These are phyloP conservation scores for Linurgus olivaceus DNA, from an alignment of 2,797 vertebrate species.

Conservation along the genomic window DNA sequence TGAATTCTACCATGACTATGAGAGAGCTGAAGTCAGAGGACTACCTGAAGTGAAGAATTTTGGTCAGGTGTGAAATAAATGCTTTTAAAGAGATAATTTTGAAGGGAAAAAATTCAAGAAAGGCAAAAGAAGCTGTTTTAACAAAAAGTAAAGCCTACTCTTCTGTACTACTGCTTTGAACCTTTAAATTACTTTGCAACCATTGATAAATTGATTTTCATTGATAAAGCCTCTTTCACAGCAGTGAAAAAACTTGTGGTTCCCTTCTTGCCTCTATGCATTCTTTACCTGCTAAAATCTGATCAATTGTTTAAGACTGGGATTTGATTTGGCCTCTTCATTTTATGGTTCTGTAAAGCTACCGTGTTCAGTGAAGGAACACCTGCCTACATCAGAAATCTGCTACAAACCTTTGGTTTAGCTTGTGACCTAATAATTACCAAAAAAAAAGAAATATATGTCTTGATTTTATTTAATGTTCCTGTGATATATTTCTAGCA, in stretches of 20 bases:
- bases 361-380: not conserved
- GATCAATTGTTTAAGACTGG: not conserved
- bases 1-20: not conserved
- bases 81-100: not conserved
- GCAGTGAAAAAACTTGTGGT: accelerated
- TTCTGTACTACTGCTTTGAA: not conserved
- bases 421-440: constrained; percentile 21
- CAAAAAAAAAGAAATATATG: not conserved
- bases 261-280: not conserved
- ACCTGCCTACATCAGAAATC: not conserved
- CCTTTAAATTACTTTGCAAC: not conserved
- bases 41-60: not conserved
- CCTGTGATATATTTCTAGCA: not conserved
- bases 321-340: not conserved
- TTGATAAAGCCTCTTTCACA: not conserved
- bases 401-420: accelerated
- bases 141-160: not conserved
- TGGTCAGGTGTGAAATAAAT: not conserved
- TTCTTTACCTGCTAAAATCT: not conserved
- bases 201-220: not conserved
- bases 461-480: not conserved
- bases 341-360: not conserved
- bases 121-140: not conserved
- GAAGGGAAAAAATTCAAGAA: not conserved
- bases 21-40: not conserved